These are phyloP conservation scores for Tachyglossus aculeatus DNA, from an alignment of 2,797 vertebrate species.

Conservation along the genomic window DNA sequence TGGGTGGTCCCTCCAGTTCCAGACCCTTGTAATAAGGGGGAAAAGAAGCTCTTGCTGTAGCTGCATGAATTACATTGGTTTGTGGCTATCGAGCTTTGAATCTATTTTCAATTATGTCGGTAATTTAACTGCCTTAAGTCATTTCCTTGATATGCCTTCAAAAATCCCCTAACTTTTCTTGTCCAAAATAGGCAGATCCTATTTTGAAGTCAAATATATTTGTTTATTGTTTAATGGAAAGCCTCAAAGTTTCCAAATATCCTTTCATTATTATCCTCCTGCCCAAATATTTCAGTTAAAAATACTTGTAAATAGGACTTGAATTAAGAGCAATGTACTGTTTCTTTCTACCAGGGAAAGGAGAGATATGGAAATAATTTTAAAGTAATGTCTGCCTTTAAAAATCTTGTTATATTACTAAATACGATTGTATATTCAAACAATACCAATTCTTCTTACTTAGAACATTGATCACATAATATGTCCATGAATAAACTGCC, in stretches of 20 bases:
- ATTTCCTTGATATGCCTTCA: not conserved
- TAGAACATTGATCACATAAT: too few relatives aligned
- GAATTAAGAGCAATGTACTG: not conserved
- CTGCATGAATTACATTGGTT: not conserved
- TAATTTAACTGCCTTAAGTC: slow-evolving; percentile 6
- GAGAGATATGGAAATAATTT: not conserved
- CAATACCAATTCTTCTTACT: too few relatives aligned
- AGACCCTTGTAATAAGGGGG: not conserved
- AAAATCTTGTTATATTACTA: not conserved
- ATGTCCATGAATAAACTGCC: not conserved
- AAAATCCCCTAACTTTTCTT: not conserved
- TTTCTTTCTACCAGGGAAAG: not conserved
- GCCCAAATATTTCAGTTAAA: not conserved
- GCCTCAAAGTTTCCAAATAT: not conserved
- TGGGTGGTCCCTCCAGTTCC: not conserved
- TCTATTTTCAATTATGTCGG: not conserved
- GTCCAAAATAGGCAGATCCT: not conserved
- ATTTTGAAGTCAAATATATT: not conserved
- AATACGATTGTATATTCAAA: not conserved
- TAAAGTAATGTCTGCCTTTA: not conserved
- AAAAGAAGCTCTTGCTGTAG: not conserved
- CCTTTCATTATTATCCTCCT: not conserved
- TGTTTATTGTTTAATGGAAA: not conserved
- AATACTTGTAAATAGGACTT: not conserved
- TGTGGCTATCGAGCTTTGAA: slow-evolving; percentile 3